Percentiles rank a stretch among this genome's conserved stretches.
phyloP scores from a whole-genome alignment of 2,797 vertebrate species.

The Lithobates pipiens region DNA sequence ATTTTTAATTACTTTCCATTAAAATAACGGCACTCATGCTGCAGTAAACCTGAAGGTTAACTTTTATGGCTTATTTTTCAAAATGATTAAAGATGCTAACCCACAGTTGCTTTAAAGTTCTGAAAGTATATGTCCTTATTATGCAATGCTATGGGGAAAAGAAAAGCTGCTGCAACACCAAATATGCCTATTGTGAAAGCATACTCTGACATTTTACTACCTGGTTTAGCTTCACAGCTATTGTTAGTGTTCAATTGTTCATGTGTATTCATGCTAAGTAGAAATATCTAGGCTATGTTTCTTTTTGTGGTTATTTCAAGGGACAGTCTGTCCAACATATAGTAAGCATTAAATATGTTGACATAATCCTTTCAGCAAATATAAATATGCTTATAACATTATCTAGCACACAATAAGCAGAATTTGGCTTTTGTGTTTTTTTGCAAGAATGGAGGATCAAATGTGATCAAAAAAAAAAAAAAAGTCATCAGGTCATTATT shows the following conservation, averaged over 20 bases:
- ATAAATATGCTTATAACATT: no score
- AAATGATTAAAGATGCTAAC: constrained; percentile 51
- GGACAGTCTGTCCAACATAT: not conserved
- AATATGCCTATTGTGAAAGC: not conserved
- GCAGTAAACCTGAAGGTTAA: constrained; percentile 61
- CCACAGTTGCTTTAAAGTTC: not conserved
- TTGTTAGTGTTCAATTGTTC: not conserved
- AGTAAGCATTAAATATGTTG: no score
- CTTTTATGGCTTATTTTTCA: constrained; percentile 54
- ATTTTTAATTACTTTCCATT: constrained; percentile 61
- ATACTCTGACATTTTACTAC: not conserved
- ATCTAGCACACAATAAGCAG: not conserved
- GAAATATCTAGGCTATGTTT: not conserved
- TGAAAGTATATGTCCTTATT: not conserved
- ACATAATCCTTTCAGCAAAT: no score
- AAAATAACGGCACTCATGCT: constrained; percentile 59
- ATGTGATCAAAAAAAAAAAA: not conserved
- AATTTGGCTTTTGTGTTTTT: not conserved
- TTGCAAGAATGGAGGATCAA: not conserved
- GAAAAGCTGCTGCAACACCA: not conserved
- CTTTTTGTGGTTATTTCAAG: not conserved
- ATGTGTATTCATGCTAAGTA: not conserved
- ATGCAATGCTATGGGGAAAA: not conserved
- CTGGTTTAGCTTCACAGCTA: no score
- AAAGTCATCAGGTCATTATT: not conserved